Evolutionary conservation across 2,797 vertebrate species (phyloP).

Genomic region (Scolopax rusticola): DNA sequence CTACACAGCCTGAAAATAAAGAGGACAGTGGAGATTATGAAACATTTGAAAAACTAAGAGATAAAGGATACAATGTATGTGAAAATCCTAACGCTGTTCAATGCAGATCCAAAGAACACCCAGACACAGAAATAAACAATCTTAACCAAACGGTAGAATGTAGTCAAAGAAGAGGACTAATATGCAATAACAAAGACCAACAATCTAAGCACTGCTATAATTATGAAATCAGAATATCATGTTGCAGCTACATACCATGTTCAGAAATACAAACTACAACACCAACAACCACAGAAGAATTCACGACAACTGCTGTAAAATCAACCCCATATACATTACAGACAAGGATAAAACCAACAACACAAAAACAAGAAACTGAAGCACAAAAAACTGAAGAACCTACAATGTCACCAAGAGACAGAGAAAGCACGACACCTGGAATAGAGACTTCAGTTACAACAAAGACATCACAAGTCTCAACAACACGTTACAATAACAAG

Average conservation of each 20-base stretch:
- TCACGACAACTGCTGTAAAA: neutral
- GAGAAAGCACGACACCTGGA: accelerated
- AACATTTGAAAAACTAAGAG: constrained; percentile 60
- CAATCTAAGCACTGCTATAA: constrained; percentile 58
- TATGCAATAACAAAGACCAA: constrained; percentile 76
- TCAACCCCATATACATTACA: neutral
- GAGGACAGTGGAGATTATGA: constrained; percentile 76
- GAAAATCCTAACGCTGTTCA: neutral
- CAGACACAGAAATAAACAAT: neutral
- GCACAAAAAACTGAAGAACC: accelerated
- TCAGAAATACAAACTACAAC: neutral
- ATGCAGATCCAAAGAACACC: constrained; percentile 62
- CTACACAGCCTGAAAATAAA: constrained; percentile 2
- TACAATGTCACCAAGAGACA: accelerated
- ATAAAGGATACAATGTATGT: constrained; percentile 64
- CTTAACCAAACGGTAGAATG: constrained; percentile 75
- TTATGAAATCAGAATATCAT: constrained; percentile 76
- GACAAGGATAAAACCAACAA: neutral
- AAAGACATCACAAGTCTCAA: accelerated
- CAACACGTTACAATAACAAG: accelerated
- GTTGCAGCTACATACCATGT: constrained; percentile 71
- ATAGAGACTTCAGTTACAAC: accelerated
- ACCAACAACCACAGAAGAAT: neutral
- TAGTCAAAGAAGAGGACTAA: constrained; percentile 39
- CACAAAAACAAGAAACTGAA: accelerated